phyloP scores from a whole-genome alignment of 1,140 invertebrate genomes.

The Helicoverpa zea region DNA sequence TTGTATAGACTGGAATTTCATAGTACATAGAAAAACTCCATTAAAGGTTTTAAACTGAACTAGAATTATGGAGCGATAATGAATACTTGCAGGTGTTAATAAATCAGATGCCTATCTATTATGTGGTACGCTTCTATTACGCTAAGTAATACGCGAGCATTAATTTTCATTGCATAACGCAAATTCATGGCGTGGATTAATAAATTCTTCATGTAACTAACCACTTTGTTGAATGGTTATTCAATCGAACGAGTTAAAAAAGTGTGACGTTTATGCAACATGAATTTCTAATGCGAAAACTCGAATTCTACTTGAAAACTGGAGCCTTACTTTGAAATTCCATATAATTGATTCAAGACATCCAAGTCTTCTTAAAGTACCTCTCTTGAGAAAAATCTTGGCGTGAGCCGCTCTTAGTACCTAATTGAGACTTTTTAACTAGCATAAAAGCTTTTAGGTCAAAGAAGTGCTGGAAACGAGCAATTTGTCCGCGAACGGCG shows the following conservation, averaged over 20 bases:
- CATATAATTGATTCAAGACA: slow-evolving; percentile 25
- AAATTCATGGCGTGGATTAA: slow-evolving; percentile 29
- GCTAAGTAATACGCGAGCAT: slow-evolving; percentile 21
- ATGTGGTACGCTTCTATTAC: slow-evolving; percentile 7
- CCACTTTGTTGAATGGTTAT: slow-evolving; percentile 43
- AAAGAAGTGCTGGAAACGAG: slow-evolving; percentile 31
- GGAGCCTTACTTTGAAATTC: neutral
- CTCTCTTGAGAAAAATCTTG: slow-evolving; percentile 33
- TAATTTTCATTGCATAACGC: slow-evolving; percentile 43
- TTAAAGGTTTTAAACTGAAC: neutral
- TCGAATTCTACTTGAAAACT: slow-evolving; percentile 13
- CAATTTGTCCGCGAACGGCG: slow-evolving; percentile 28
- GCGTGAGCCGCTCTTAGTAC: slow-evolving; percentile 21
- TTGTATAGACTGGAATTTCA: too few relatives aligned
- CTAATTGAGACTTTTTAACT: slow-evolving; percentile 42
- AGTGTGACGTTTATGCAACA: slow-evolving; percentile 44
- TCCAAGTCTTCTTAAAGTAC: neutral
- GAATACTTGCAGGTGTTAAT: slow-evolving; percentile 7
- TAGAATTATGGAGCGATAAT: neutral
- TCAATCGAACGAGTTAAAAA: slow-evolving; percentile 37
- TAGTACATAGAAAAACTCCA: neutral
- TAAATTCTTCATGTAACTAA: slow-evolving; percentile 31
- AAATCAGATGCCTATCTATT: slow-evolving; percentile 32
- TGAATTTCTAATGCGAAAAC: slow-evolving; percentile 2
- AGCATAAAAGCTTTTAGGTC: slow-evolving; percentile 39